Conservation (phyloP, 2,113 vertebrate genomes). For the Atlantisia rogersi region DNA sequence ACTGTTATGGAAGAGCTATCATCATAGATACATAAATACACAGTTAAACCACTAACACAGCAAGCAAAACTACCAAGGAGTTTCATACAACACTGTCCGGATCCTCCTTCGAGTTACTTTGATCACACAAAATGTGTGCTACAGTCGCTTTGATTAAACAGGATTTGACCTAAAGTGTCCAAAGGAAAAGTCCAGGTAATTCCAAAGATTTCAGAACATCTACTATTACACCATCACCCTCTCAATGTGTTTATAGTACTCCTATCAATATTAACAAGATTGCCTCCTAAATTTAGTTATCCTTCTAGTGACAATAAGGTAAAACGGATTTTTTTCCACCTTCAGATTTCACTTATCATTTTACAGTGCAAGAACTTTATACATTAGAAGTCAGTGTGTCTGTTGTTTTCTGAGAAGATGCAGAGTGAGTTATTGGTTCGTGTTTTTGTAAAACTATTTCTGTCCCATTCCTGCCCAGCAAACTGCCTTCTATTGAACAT, state of each 20-base stretch:
- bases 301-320: neutral
- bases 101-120: neutral
- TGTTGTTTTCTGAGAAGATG: neutral
- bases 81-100: neutral
- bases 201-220: neutral
- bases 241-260: neutral
- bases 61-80: neutral
- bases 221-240: neutral
- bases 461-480: neutral
- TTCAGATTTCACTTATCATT: neutral
- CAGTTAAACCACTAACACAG: neutral
- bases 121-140: neutral
- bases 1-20: neutral
- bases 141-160: neutral
- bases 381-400: neutral
- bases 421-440: accelerated
- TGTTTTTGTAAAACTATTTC: neutral
- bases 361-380: neutral
- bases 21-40: neutral
- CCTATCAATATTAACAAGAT: neutral
- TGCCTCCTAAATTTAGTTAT: neutral
- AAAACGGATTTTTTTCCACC: neutral
- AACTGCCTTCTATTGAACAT: neutral
- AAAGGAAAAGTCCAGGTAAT: neutral
- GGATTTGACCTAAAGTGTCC: neutral